Evolutionary conservation across 2,888 invertebrate species (phyloP).

Genomic region (Drosophila quinaria): DNA sequence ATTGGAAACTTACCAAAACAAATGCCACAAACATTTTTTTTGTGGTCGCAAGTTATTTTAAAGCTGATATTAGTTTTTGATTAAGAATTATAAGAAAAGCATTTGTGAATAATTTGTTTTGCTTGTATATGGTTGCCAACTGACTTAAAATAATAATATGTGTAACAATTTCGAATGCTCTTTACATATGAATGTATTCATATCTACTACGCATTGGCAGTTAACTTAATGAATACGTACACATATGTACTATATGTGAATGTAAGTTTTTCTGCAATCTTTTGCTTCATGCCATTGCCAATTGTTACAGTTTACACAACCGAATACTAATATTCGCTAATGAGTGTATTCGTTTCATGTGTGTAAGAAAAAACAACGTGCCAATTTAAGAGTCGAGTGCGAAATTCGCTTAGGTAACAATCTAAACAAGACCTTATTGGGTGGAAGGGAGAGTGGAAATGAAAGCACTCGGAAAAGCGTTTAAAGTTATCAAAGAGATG

Average conservation of each 20-base stretch:
- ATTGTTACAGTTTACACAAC: conserved; percentile 42
- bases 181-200: background rate
- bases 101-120: background rate
- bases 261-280: conserved; percentile 13
- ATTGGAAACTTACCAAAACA: background rate
- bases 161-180: background rate
- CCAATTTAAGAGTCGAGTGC: conserved; percentile 43
- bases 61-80: background rate
- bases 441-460: conserved; percentile 12
- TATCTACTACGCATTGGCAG: background rate
- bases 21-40: background rate
- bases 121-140: background rate
- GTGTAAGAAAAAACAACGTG: conserved; percentile 35
- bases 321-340: conserved; percentile 50
- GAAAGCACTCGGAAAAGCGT: conserved; percentile 29
- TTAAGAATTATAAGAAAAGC: background rate
- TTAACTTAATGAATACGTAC: background rate
- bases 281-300: conserved; percentile 1
- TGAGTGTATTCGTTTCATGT: conserved; percentile 29
- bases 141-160: background rate
- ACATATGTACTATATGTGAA: background rate
- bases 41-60: background rate
- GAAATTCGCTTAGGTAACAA: conserved; percentile 51
- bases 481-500: conserved; percentile 44
- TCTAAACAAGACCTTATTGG: conserved; percentile 13